Conservation (phyloP, 64 coral and sea anemone species). For the Actinia tenebrosa region DNA sequence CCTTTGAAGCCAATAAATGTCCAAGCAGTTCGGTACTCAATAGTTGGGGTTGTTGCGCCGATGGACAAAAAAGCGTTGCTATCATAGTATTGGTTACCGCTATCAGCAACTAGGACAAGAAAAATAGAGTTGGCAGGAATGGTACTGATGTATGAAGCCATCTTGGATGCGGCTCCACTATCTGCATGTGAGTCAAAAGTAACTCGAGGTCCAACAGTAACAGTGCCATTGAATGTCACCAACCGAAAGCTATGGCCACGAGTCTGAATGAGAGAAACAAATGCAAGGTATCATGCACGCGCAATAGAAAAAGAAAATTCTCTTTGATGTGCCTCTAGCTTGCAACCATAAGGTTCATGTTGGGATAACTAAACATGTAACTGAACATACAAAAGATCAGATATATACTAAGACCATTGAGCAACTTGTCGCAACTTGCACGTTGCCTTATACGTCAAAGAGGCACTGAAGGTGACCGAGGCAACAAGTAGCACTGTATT, state of each 20-base stretch:
- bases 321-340: too few species aligned
- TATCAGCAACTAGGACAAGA: background rate
- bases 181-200: background rate
- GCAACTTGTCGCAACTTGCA: too few species aligned
- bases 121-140: background rate
- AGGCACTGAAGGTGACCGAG: too few species aligned
- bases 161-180: background rate
- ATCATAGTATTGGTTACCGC: background rate
- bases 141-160: background rate
- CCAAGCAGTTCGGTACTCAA: background rate
- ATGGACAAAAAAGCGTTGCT: background rate
- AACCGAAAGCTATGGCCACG: background rate
- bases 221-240: background rate
- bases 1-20: background rate
- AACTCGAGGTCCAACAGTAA: background rate
- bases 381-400: too few species aligned
- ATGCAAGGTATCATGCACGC: too few species aligned
- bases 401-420: too few species aligned
- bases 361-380: too few species aligned
- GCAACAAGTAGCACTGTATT: too few species aligned
- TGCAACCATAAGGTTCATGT: too few species aligned
- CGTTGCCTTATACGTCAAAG: too few species aligned
- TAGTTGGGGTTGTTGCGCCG: background rate
- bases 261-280: background rate
- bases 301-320: too few species aligned